phyloP scores from a whole-genome alignment of 2,113 vertebrate genomes.

The Ptilonorhynchus violaceus region DNA sequence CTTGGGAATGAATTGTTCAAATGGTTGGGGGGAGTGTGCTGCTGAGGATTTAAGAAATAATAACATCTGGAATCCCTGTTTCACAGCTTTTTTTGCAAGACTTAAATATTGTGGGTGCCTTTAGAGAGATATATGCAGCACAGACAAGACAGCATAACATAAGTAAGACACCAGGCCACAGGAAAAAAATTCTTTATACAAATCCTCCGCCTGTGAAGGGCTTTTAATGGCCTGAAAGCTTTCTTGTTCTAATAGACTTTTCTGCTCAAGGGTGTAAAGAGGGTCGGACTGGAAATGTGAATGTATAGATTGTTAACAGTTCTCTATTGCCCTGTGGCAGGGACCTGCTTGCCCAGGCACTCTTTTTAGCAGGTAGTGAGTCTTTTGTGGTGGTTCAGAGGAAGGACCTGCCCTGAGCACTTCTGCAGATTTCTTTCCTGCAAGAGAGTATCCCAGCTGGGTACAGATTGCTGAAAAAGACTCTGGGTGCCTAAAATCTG shows the following conservation, averaged over 20 bases:
- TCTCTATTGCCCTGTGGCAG: neutral
- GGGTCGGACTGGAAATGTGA: neutral
- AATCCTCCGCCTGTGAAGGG: neutral
- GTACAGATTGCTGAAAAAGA: neutral
- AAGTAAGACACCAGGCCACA: neutral
- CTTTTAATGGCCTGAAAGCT: neutral
- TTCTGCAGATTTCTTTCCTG: neutral
- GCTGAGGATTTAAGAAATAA: conserved; percentile 18
- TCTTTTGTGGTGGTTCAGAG: neutral
- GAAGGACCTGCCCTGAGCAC: neutral
- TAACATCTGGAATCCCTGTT: conserved; percentile 13
- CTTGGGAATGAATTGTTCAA: conserved; percentile 12
- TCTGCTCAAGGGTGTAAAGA: neutral
- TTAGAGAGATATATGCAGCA: neutral
- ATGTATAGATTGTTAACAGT: neutral
- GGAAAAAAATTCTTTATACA: neutral
- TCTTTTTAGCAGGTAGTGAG: neutral
- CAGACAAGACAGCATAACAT: neutral
- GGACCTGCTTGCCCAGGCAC: neutral
- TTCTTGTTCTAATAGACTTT: neutral
- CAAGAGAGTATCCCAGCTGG: neutral
- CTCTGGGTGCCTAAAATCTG: neutral
- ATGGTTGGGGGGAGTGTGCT: neutral
- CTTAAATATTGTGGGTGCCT: neutral
- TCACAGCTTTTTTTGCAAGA: neutral